Evolutionary conservation across 2,888 invertebrate species (phyloP), one percentile per base, ranked within the genome.

Genomic region (Drepana falcataria): DNA sequence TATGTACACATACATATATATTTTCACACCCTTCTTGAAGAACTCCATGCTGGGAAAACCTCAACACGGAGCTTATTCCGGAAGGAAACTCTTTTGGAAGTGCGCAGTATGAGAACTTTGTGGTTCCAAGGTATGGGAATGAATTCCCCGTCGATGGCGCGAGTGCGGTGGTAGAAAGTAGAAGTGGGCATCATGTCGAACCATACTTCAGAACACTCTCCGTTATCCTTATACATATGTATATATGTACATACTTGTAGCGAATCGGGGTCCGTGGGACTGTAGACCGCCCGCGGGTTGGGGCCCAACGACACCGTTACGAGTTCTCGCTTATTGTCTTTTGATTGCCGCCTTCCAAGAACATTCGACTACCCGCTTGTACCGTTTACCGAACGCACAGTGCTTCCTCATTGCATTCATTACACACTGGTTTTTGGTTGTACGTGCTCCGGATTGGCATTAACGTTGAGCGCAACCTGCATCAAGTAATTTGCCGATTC

Each of bases 321-420:
- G 49, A 62, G 65, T 21, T 21, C 64, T 57, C 63, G 64, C 80
- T 80, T 82, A 87, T 86, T 87, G 87, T 87, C 77, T 87, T 85
- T 79, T 80, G 85, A 86, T 86, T 83, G 83, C 83, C 74, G 78
- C 74, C 73, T 87, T 87, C 87, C 69, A 63, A 79, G 87, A 87
- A 87, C 75, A 78, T 81, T 81, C 80, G 82, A 75, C 78, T 79
- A 79, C 85, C 82, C 77, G 86, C 84, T 84, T 87, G 80, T 87
- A 86, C 87, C 87, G 87, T 87, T 88, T 83, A 77, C 75, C 79
- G 81, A 81, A 81, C 41, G 51, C 51, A 51, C 71, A 66, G 75
- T 61, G 77, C 77, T 85, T 85, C 86, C 86, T 83, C 75, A 76
- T 81, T 83, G 78, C 81, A 83, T 85, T 85, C 75, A 83, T 83